Percentiles rank a stretch among this genome's conserved stretches.
Evolutionary conservation across 2,113 vertebrate genomes (phyloP).

Genomic region (Climacteris rufus): DNA sequence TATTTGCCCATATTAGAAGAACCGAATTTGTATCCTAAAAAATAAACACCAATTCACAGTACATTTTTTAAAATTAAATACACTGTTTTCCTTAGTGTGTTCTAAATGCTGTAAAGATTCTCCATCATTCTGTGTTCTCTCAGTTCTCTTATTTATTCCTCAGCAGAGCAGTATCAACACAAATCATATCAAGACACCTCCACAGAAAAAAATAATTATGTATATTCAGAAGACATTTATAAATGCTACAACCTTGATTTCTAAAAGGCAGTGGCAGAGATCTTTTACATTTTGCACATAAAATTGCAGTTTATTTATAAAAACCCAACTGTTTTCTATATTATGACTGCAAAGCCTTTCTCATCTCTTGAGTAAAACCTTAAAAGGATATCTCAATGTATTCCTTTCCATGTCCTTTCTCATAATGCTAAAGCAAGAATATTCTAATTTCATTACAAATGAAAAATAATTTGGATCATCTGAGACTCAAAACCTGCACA

Average conservation of each 20-base stretch:
- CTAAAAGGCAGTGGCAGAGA: not conserved
- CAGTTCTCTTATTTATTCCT: not conserved
- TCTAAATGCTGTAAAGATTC: not conserved
- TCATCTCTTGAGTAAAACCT: not conserved
- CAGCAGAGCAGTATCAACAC: not conserved
- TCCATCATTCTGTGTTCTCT: not conserved
- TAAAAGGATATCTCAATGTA: not conserved
- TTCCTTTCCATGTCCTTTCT: not conserved
- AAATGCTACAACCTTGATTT: not conserved
- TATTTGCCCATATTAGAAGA: not conserved
- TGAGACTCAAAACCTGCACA: not conserved
- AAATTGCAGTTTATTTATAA: conserved; percentile 1
- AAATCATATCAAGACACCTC: not conserved
- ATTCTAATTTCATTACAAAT: not conserved
- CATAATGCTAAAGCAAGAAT: not conserved
- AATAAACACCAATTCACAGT: not conserved
- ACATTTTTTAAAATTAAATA: not conserved
- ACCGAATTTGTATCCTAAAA: not conserved
- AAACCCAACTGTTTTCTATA: not conserved
- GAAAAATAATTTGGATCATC: not conserved
- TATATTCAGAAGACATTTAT: not conserved
- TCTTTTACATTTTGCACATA: not conserved
- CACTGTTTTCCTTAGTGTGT: not conserved
- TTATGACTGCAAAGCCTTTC: not conserved
- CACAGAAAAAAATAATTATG: not conserved